Evolutionary conservation across 1,140 invertebrate genomes (phyloP), one percentile per base, ranked within the genome.

Genomic region (Conus betulinus): DNA sequence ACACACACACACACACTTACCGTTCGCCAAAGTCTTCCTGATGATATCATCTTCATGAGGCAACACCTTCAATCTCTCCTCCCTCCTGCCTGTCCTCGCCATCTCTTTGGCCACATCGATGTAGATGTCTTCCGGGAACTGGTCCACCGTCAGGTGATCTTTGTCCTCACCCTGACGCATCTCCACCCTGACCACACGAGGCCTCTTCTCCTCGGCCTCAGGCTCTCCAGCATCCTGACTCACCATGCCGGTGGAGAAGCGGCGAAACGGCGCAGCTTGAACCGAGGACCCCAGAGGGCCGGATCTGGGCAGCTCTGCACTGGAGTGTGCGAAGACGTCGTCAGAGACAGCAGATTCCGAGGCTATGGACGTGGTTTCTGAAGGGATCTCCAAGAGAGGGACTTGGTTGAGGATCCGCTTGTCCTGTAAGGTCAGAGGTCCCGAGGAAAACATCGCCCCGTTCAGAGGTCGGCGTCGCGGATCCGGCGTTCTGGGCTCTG

Each of bases 51-150:
- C 89, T 55, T 78, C 81, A 17, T 87, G 53, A 3, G 81, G 74
- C 55, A 84, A 78, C 27, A 89, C 81, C 39, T 63, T 84, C 63
- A 89, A 53, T 4, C 67, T 23, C 60, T 55, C 51, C 71, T 67
- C 53, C 17, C 51, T 52, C 10, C 55, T 79, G 13, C 71, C 85
- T 57, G 71, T 87, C 52, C 71, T 15, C 52, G 53, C 85, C 71
- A 55, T 15, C 52, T 87, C 71, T 20, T 78, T 57, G 8, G 53
- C 39, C 23, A 89, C 89, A 25, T 89, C 89, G 17, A 89, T 87
- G 81, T 89, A 89, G 8, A 89, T 79, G 67, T 89, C 81, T 13
- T 89, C 89, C 20, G 89, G 89, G 51, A 60, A 89, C 17, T 76
- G 71, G 3, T 74, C 52, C 53, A 87, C 20, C 0, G 51, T 78